Percentiles rank a stretch among this genome's conserved stretches.
Conservation (phyloP, 2,113 vertebrate genomes). For the Hassar affinis region DNA sequence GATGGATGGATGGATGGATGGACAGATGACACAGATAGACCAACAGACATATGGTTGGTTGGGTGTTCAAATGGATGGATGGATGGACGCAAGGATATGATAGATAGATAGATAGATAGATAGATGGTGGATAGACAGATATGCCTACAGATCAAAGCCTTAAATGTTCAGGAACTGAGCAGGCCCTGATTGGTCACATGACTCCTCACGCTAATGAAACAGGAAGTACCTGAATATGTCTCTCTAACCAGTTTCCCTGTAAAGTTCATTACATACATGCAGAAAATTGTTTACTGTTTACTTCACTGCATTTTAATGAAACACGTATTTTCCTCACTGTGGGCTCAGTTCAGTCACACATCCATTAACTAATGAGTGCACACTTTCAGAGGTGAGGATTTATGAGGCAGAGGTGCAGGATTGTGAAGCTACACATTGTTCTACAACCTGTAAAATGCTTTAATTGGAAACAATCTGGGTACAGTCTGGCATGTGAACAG, state of each 20-base stretch:
- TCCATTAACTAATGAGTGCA: neutral
- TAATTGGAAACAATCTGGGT: conserved; percentile 7
- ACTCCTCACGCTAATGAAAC: neutral
- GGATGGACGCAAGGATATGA: neutral
- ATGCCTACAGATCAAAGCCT: neutral
- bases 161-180: neutral
- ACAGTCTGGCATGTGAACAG: conserved; percentile 1
- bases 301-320: neutral
- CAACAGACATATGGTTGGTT: neutral
- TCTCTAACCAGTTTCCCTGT: neutral
- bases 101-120: neutral
- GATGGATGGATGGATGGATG: neutral
- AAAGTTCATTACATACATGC: neutral
- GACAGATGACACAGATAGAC: neutral
- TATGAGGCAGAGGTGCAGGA: neutral
- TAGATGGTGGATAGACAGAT: neutral
- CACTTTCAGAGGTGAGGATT: neutral
- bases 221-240: neutral
- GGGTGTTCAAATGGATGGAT: neutral
- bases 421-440: neutral
- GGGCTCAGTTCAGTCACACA: neutral
- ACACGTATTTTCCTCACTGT: neutral
- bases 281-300: neutral
- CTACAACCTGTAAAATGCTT: neutral
- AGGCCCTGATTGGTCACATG: neutral